Evolutionary conservation across 1,140 invertebrate genomes (phyloP).

Genomic region (Leptinotarsa undecemlineata): DNA sequence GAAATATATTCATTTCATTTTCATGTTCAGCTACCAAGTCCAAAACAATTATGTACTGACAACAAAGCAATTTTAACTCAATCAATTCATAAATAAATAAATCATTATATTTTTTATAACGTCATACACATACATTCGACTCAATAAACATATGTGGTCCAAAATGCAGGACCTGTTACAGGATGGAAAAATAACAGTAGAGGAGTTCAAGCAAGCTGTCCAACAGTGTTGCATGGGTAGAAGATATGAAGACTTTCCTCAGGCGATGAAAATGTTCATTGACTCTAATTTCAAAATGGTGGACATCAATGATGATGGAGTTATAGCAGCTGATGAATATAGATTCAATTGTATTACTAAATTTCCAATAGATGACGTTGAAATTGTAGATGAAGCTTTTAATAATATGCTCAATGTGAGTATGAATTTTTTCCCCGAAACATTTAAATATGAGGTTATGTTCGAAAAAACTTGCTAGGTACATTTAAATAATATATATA

Average conservation of each 20-base stretch:
- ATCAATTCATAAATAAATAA: too few relatives aligned
- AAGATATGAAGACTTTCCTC: slow-evolving; percentile 76
- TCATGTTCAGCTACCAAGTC: too few relatives aligned
- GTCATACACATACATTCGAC: neutral
- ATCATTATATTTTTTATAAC: too few relatives aligned
- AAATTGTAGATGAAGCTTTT: slow-evolving; percentile 75
- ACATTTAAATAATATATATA: too few relatives aligned
- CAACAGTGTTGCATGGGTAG: slow-evolving; percentile 79
- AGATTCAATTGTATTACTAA: slow-evolving; percentile 79
- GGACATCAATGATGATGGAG: slow-evolving; percentile 78
- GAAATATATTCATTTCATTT: too few relatives aligned
- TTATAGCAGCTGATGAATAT: slow-evolving; percentile 78
- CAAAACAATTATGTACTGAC: too few relatives aligned
- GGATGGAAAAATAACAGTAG: slow-evolving; percentile 78
- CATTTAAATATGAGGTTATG: too few relatives aligned
- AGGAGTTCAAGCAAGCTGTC: slow-evolving; percentile 81
- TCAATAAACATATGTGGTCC: slow-evolving; percentile 12
- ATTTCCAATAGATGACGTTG: slow-evolving; percentile 74
- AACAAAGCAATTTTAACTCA: too few relatives aligned
- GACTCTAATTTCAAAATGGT: slow-evolving; percentile 80
- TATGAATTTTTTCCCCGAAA: slow-evolving; percentile 29
- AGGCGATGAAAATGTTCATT: slow-evolving; percentile 81
- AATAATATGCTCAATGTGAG: slow-evolving; percentile 76
- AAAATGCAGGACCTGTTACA: slow-evolving; percentile 57
- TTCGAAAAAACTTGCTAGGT: too few relatives aligned